Conservation (phyloP, 1,140 invertebrate genomes). For the Helicoverpa armigera region DNA sequence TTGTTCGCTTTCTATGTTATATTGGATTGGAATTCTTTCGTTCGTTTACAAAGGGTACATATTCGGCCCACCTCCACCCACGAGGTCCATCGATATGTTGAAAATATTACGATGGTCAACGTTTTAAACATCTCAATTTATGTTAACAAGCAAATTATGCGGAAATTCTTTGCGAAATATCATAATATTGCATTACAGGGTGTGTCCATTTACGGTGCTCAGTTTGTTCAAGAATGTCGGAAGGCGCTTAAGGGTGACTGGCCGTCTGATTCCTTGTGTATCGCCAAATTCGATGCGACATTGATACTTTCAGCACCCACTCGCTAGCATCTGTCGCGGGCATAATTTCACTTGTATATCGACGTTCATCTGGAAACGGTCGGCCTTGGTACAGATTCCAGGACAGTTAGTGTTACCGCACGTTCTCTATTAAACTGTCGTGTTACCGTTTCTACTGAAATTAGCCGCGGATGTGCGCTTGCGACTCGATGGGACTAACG, state of each 20-base stretch:
- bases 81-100: background rate
- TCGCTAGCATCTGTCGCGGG: conserved; percentile 10
- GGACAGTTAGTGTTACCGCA: conserved; percentile 70
- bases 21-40: conserved; percentile 29
- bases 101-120: conserved; percentile 16
- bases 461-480: conserved; percentile 56
- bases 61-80: background rate
- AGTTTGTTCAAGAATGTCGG: background rate
- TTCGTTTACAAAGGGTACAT: conserved; percentile 6
- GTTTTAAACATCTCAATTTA: conserved; percentile 15
- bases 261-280: conserved; percentile 8
- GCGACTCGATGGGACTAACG: conserved; percentile 56
- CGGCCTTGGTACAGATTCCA: conserved; percentile 72
- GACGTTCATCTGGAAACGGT: conserved; percentile 57
- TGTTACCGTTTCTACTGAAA: conserved; percentile 62
- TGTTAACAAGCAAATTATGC: conserved; percentile 10
- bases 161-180: conserved; percentile 8
- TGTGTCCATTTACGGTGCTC: background rate
- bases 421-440: conserved; percentile 60
- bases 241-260: conserved; percentile 10
- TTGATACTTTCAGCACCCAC: conserved; percentile 39
- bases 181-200: background rate
- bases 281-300: conserved; percentile 40
- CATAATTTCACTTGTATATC: conserved; percentile 41
- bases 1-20: conserved; percentile 43